Percentiles rank a stretch among this genome's conserved stretches.
Conservation (phyloP, 2,797 vertebrate genomes). For the Cirrhinus molitorella region DNA sequence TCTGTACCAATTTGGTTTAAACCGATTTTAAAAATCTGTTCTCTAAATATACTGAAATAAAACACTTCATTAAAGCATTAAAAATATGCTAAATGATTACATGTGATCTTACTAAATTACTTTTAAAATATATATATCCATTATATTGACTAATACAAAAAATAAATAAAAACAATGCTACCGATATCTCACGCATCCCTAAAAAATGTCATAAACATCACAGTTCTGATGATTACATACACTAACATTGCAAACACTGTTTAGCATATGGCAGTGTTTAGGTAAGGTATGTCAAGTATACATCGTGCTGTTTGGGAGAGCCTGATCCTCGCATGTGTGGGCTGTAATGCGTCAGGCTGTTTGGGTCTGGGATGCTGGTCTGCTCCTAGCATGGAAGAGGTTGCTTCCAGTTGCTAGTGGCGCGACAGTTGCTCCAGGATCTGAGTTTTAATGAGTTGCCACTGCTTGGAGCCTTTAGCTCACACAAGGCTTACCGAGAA, state of each 20-base stretch:
- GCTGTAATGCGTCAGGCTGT: conserved; percentile 57
- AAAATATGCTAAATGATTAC: not conserved
- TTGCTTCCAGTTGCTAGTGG: conserved; percentile 70
- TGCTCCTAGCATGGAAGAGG: conserved; percentile 72
- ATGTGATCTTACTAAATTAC: not conserved
- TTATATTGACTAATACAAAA: not conserved
- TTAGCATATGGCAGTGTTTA: conserved; percentile 37
- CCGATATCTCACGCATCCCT: not conserved
- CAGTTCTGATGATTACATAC: conserved; percentile 65
- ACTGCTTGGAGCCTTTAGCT: conserved; percentile 78
- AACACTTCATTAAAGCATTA: too few relatives aligned
- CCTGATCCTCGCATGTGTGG: conserved; percentile 67
- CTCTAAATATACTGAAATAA: too few relatives aligned
- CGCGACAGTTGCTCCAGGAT: conserved; percentile 81
- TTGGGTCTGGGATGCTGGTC: conserved; percentile 66
- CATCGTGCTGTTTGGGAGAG: not conserved
- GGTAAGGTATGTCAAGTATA: conserved; percentile 12
- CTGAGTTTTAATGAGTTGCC: conserved; percentile 78
- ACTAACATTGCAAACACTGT: not conserved
- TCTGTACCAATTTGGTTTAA: not conserved
- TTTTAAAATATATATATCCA: not conserved
- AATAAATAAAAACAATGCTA: too few relatives aligned
- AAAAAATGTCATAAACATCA: conserved; percentile 69
- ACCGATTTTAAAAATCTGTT: not conserved
- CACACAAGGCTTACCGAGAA: conserved; percentile 71